Conservation (phyloP, 2,888 invertebrate species). For the Caradrina kadenii region DNA sequence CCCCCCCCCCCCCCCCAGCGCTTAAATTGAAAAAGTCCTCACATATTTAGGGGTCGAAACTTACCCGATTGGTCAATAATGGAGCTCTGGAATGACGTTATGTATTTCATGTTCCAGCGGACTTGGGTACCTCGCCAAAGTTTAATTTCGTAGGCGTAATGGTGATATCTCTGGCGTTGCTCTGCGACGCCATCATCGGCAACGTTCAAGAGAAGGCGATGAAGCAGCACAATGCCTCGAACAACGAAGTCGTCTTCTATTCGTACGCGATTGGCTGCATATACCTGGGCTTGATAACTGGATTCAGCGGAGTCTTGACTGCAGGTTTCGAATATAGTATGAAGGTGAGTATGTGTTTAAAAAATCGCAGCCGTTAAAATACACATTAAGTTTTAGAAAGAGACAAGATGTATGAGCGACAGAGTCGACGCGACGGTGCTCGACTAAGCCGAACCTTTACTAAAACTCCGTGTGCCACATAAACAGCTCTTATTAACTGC, state of each 20-base stretch:
- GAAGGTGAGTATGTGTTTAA: slow-evolving; percentile 88
- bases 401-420: too few relatives aligned
- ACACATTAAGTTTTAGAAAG: too few relatives aligned
- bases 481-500: too few relatives aligned
- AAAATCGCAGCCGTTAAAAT: neutral
- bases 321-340: slow-evolving; percentile 94
- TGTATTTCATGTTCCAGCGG: slow-evolving; percentile 88
- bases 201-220: slow-evolving; percentile 99
- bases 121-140: slow-evolving; percentile 94
- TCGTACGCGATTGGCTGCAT: slow-evolving; percentile 97
- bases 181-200: slow-evolving; percentile 98
- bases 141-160: slow-evolving; percentile 93
- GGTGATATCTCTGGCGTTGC: slow-evolving; percentile 95
- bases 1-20: too few relatives aligned
- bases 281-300: slow-evolving; percentile 94
- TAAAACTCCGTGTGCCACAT: too few relatives aligned
- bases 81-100: too few relatives aligned
- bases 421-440: too few relatives aligned
- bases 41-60: too few relatives aligned
- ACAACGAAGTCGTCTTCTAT: slow-evolving; percentile 97
- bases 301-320: slow-evolving; percentile 93
- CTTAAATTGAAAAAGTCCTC: too few relatives aligned
- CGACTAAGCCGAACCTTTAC: too few relatives aligned
- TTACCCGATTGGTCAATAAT: too few relatives aligned
- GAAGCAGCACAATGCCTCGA: slow-evolving; percentile 95